Base-by-base conservation (phyloP, 2,113 vertebrate species). In the Dermatemys mawii region DNA sequence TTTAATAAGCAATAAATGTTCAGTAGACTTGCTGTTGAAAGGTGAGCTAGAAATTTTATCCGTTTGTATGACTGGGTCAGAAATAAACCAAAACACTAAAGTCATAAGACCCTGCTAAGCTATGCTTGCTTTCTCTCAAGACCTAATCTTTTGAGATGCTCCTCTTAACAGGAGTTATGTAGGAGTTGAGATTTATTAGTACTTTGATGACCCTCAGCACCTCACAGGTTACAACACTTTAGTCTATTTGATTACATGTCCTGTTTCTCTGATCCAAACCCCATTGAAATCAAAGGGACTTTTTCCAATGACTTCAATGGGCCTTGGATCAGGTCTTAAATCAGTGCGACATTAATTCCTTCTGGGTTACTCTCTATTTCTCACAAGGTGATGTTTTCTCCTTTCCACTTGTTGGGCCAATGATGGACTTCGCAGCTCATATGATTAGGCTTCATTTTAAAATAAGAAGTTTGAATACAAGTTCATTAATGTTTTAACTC, bases 321-420 rank as follows among this genome's bases (percentile, higher is more conserved):
- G 49, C n/a, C 9, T 22, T 3, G 35, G 8, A 2, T 9, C 46
- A 92, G 35, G 75, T 83, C 41, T 41, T 41, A 86, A 0, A 67
- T 88, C 49, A 83, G 41, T 50, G 86, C 0, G 0, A 21, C 0
- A 0, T 22, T 38, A 76, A 17, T 8, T 84, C 73, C 51, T 60
- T 27, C 6, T 46, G 54, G 11, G 55, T 19, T n/a, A 46, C 8
- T 4, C 73, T 94, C n/a, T 54, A 0, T 0, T 53, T 76, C 19
- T n/a, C 49, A 12, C 22, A 3, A 2, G 4, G 5, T 35, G 19
- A 35, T 44, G 10, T 6, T 78, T 88, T 54, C n/a, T 7, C 1
- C 3, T 46, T 89, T 92, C 13, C 67, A 73, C 95, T 57, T 50
- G 41, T 51, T 48, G 3, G 8, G 8, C 19, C 60, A 70, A 19